Evolutionary conservation across 2,888 invertebrate species (phyloP), one percentile per base, ranked within the genome.

Genomic region (Aquatica leii): DNA sequence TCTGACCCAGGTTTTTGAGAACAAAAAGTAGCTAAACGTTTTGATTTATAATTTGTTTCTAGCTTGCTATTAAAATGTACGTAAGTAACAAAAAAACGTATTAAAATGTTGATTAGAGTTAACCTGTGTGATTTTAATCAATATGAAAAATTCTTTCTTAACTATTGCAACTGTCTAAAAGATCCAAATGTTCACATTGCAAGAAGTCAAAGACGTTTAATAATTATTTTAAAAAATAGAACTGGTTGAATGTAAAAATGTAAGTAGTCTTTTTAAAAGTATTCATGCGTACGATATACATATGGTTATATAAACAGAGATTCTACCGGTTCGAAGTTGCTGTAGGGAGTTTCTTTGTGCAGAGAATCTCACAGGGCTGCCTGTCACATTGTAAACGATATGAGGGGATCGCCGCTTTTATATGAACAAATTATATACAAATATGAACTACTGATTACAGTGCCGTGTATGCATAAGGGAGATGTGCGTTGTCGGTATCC

Each of bases 361-460:
- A 62, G 65, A 65, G 66, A 59, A 68, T 74, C 77, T 73, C 74
- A 62, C 68, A 68, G 73, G 76, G 73, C 76, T 74, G 74, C 71
- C 78, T 78, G 78, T 78, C 78, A 76, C 78, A 79, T 77, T 78
- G 79, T 75, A 76, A 77, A 76, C 78, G 78, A 78, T 78, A 77
- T 67, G 62, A 76, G 74, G 74, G 79, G 78, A 78, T 76, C 73
- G 70, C 75, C 75, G 73, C 80, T 78, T 81, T 81, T 80, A 80
- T 81, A 80, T 77, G 77, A 73, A 81, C 82, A 82, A 82, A 82
- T 82, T 82, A 82, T 82, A 81, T 81, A 81, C 82, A 82, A 82
- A 82, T 82, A 82, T 81, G 80, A 78, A 81, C 81, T 79, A 76
- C 77, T 80, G 81, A 80, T 81, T 80, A 80, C 74, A 76, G 75